phyloP scores from a whole-genome alignment of 2,797 vertebrate genomes.

The Xiphophorus birchmanni region DNA sequence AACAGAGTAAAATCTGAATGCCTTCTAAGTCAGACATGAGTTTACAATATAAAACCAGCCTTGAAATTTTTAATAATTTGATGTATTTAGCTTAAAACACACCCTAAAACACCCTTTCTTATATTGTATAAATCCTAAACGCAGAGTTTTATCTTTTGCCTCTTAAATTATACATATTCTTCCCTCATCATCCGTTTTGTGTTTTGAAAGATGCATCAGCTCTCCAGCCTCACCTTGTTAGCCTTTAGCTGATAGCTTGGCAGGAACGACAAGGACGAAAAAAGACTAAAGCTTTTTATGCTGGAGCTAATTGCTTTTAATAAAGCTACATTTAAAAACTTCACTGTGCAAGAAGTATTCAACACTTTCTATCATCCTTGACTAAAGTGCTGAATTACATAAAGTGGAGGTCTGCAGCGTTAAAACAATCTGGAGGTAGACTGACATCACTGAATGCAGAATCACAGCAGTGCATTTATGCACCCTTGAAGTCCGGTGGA shows the following conservation, averaged over 20 bases:
- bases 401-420: not conserved
- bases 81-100: not conserved
- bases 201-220: not conserved
- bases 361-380: not conserved
- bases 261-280: not conserved
- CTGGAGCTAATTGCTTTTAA: not conserved
- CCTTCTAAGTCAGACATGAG: too few relatives aligned
- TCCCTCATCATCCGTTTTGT: not conserved
- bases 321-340: not conserved
- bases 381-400: not conserved
- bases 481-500: slow-evolving; percentile 32
- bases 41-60: too few relatives aligned
- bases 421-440: not conserved
- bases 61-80: not conserved
- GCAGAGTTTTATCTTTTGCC: not conserved
- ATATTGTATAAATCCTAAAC: not conserved
- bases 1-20: too few relatives aligned
- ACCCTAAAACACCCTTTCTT: too few relatives aligned
- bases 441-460: slow-evolving; percentile 3
- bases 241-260: not conserved
- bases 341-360: not conserved
- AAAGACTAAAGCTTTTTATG: not conserved
- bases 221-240: not conserved
- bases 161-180: not conserved
- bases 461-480: slow-evolving; percentile 8